Evolutionary conservation across 2,888 invertebrate genomes (phyloP), one percentile per base, ranked within the genome.

Genomic region (Trissonchulus sp.): DNA sequence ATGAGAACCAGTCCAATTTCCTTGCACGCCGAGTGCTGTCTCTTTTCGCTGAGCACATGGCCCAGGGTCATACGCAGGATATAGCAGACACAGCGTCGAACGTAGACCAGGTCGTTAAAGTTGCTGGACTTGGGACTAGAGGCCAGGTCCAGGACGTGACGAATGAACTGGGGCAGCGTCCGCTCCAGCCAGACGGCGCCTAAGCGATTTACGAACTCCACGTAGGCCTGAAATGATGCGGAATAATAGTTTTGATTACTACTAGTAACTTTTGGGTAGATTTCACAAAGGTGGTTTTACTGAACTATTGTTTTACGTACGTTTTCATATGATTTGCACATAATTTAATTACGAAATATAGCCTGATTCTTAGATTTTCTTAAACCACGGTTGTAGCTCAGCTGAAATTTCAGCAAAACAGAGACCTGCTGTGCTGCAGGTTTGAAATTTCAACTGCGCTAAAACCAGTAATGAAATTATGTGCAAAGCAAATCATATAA

Each of bases 51-150:
- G 33, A 99, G 88, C 90, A 98, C 91, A 84, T 93, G 92, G 0
- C 98, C 96, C 60, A 98, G 88, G 0, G 94, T 91, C 77, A 93
- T 92, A 72, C 95, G 90, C 75, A 98, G 87, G 79, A 98, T 94
- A 85, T 95, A 99, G 84, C 93, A 93, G 77, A 98, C 93, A 85
- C 98, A 99, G 86, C 96, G 96, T 80, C 98, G 90, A 0, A 97
- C 95, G 85, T 97, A 96, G 1, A 98, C 96, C 23, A 96, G 95
- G 85, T 98, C 97, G 0, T 97, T 95, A 83, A 99, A 98, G 0
- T 94, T 94, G 23, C 93, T 93, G 0, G 95, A 31, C n/a, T 94
- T 94, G 0, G 96, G 95, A 87, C 94, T 95, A 0, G 94, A 93
- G 1, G 88, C 94, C 79, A 98, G 87, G 82, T 96, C 94, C 72